Evolutionary conservation across 2,888 invertebrate genomes (phyloP).

Genomic region (Ganaspis brasiliensis): DNA sequence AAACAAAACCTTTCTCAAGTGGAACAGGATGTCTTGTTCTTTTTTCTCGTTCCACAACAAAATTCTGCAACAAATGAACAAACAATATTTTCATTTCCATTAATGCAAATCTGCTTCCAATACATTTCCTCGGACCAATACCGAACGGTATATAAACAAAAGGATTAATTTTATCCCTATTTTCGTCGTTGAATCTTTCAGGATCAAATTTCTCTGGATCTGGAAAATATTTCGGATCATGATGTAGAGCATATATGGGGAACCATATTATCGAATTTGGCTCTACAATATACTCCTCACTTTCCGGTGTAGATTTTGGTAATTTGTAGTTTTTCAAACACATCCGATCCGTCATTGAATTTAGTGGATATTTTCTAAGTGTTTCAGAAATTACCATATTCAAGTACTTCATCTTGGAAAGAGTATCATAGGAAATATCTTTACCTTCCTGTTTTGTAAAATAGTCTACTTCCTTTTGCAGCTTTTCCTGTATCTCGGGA

Average conservation of each 20-base stretch:
- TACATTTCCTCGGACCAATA: slow-evolving; percentile 75
- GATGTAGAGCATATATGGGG: slow-evolving; percentile 73
- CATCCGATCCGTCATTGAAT: slow-evolving; percentile 68
- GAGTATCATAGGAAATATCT: slow-evolving; percentile 77
- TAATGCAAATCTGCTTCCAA: slow-evolving; percentile 71
- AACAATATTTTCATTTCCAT: slow-evolving; percentile 65
- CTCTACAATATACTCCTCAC: slow-evolving; percentile 67
- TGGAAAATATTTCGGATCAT: slow-evolving; percentile 75
- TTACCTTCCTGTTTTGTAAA: slow-evolving; percentile 69
- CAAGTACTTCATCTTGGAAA: slow-evolving; percentile 81
- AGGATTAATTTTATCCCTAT: slow-evolving; percentile 67
- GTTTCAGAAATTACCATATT: slow-evolving; percentile 81
- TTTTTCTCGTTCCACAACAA: slow-evolving; percentile 62
- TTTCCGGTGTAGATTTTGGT: slow-evolving; percentile 69
- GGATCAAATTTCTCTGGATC: slow-evolving; percentile 79
- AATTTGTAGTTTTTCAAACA: slow-evolving; percentile 69
- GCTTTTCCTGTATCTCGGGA: slow-evolving; percentile 79
- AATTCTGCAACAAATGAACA: slow-evolving; percentile 62
- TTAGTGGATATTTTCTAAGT: slow-evolving; percentile 70
- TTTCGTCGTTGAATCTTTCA: slow-evolving; percentile 75
- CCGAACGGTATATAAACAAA: slow-evolving; percentile 77
- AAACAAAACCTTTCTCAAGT: not conserved
- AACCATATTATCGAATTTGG: slow-evolving; percentile 70
- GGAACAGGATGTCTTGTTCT: slow-evolving; percentile 20
- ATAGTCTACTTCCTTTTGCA: slow-evolving; percentile 74